Evolutionary conservation across 2,888 invertebrate genomes (phyloP).

Genomic region (Cerastoderma edule): DNA sequence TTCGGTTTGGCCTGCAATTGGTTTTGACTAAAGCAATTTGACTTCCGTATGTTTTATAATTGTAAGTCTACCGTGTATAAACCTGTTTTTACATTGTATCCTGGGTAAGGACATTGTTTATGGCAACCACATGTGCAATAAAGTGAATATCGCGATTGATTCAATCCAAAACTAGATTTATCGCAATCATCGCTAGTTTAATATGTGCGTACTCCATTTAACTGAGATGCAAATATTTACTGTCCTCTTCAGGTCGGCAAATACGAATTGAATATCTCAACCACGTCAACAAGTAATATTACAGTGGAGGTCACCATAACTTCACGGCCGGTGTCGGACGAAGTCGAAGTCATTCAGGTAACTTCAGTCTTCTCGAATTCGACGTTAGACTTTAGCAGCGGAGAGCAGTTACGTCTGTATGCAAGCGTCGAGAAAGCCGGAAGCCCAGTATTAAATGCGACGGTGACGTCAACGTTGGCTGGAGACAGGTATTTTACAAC

Average conservation of each 20-base stretch:
- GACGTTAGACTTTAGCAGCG: slow-evolving; percentile 8
- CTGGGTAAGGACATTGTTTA: too few species aligned
- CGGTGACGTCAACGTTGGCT: slow-evolving; percentile 12
- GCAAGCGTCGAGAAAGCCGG: slow-evolving; percentile 7
- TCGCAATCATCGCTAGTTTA: not conserved
- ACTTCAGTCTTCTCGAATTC: slow-evolving; percentile 14
- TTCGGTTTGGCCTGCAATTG: too few species aligned
- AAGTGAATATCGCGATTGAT: not conserved
- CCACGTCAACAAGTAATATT: not conserved
- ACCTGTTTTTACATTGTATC: too few species aligned
- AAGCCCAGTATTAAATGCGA: slow-evolving; percentile 16
- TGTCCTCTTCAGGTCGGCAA: not conserved
- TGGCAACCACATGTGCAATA: too few species aligned
- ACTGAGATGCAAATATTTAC: not conserved
- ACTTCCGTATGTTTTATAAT: too few species aligned
- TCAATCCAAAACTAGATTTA: not conserved
- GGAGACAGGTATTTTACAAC: not conserved
- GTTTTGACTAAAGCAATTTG: too few species aligned
- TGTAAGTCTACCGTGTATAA: too few species aligned
- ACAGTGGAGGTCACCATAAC: slow-evolving; percentile 7
- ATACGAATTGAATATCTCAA: not conserved
- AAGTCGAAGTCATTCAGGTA: slow-evolving; percentile 15
- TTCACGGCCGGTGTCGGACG: slow-evolving; percentile 1
- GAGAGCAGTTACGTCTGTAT: slow-evolving; percentile 10
- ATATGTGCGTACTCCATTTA: not conserved